Evolutionary conservation across 2,888 invertebrate genomes (phyloP).

Genomic region (Aricia artaxerxes): DNA sequence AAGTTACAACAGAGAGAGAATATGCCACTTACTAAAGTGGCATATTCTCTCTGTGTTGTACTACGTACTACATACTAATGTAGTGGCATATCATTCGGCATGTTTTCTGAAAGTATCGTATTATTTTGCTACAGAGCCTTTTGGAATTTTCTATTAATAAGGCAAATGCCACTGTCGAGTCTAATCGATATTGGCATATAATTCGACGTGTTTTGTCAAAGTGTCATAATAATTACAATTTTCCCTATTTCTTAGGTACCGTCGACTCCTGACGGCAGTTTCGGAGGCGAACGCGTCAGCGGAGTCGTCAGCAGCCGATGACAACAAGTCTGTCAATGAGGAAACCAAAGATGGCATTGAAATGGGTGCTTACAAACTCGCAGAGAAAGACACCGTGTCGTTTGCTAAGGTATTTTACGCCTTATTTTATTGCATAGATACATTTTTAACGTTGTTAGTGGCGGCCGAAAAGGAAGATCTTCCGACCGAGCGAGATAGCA

Average conservation of each 20-base stretch:
- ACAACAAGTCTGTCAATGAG: constrained; percentile 53
- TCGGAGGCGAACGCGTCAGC: constrained; percentile 59
- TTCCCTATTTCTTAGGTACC: constrained; percentile 62
- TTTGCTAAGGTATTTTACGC: constrained; percentile 56
- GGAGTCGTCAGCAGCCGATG: constrained; percentile 59
- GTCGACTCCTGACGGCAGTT: constrained; percentile 72
- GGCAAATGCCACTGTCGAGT: too few species aligned
- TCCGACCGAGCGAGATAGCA: too few species aligned
- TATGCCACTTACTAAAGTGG: neutral
- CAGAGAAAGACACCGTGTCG: constrained; percentile 66
- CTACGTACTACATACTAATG: too few species aligned
- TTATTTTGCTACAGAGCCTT: neutral
- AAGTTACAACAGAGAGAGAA: neutral
- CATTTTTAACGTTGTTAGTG: too few species aligned
- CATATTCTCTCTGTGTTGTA: too few species aligned
- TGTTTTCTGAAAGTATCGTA: neutral
- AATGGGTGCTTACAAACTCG: constrained; percentile 58
- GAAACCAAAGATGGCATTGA: constrained; percentile 61
- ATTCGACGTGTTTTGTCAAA: too few species aligned
- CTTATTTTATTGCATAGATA: too few species aligned
- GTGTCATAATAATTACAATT: neutral
- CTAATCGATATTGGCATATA: too few species aligned
- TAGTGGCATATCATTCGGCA: neutral
- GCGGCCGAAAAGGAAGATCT: too few species aligned
- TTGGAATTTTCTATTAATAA: too few species aligned